Conservation (phyloP, 1,140 invertebrate genomes). For the Drusus annulatus region DNA sequence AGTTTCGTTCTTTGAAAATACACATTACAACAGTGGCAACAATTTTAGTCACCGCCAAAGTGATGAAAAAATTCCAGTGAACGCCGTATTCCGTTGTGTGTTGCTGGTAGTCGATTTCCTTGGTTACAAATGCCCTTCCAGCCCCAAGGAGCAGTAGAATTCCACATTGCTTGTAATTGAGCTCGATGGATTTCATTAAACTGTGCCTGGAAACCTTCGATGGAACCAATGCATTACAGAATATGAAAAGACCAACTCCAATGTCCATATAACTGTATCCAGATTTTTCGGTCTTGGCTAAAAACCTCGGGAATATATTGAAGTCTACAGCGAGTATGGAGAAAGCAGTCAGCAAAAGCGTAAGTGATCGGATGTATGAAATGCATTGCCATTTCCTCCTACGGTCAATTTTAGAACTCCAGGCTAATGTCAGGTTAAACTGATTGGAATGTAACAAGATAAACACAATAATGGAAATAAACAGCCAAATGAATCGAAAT, state of each 20-base stretch:
- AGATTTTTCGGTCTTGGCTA: slow-evolving; percentile 89
- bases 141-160: slow-evolving; percentile 82
- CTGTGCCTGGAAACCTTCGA: slow-evolving; percentile 61
- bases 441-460: slow-evolving; percentile 60
- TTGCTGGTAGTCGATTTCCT: slow-evolving; percentile 84
- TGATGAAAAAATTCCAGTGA: slow-evolving; percentile 98
- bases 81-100: slow-evolving; percentile 93
- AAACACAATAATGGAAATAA: slow-evolving; percentile 60
- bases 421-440: slow-evolving; percentile 44
- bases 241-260: slow-evolving; percentile 92
- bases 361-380: slow-evolving; percentile 78
- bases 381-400: slow-evolving; percentile 71
- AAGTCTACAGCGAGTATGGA: slow-evolving; percentile 97
- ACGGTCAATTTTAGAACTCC: slow-evolving; percentile 59
- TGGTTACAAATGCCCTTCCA: slow-evolving; percentile 76
- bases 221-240: slow-evolving; percentile 88
- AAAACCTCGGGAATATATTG: slow-evolving; percentile 84
- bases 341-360: slow-evolving; percentile 83
- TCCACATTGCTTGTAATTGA: slow-evolving; percentile 61
- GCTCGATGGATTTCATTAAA: slow-evolving; percentile 62
- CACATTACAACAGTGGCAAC: slow-evolving; percentile 75
- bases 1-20: slow-evolving; percentile 66
- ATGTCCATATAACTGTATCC: slow-evolving; percentile 96
- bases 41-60: slow-evolving; percentile 87
- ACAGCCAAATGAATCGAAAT: slow-evolving; percentile 61